Evolutionary conservation across 2,888 invertebrate genomes (phyloP).

Genomic region (Drosophila greeni): DNA sequence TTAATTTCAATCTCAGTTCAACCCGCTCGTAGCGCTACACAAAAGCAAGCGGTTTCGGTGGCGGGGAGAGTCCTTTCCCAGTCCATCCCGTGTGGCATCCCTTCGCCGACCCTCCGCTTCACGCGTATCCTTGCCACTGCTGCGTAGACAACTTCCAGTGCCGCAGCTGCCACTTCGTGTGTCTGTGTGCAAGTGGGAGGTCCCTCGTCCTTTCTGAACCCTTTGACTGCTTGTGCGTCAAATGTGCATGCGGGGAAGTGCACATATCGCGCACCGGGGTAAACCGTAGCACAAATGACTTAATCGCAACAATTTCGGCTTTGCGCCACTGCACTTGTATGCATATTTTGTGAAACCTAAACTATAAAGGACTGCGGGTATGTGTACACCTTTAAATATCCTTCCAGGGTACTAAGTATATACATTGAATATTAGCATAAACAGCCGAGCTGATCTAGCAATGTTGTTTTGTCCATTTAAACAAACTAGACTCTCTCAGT

Average conservation of each 20-base stretch:
- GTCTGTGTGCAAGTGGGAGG: conserved; percentile 30
- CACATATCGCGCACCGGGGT: conserved; percentile 57
- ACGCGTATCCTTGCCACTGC: conserved; percentile 39
- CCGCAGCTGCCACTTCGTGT: conserved; percentile 50
- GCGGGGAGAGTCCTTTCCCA: conserved; percentile 14
- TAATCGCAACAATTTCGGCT: conserved; percentile 47
- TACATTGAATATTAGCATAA: not conserved
- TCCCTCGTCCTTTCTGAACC: conserved; percentile 36
- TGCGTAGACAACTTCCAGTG: conserved; percentile 65
- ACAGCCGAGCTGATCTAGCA: not conserved
- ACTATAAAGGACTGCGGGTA: not conserved
- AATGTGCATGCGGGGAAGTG: conserved; percentile 28
- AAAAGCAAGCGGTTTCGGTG: conserved; percentile 54
- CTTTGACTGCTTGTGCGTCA: conserved; percentile 25
- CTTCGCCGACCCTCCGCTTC: not conserved
- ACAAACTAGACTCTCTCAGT: too few relatives aligned
- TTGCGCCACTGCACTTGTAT: not conserved
- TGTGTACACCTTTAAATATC: not conserved
- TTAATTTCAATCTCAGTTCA: conserved; percentile 68
- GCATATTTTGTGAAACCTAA: not conserved
- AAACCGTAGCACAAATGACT: conserved; percentile 58
- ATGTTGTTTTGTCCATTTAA: too few relatives aligned
- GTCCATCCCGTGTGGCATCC: not conserved
- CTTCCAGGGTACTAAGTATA: not conserved
- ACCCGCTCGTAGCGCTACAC: conserved; percentile 45